Percentiles rank a stretch among this genome's conserved stretches.
Evolutionary conservation across 2,888 invertebrate genomes (phyloP).

Genomic region (Thera britannica): DNA sequence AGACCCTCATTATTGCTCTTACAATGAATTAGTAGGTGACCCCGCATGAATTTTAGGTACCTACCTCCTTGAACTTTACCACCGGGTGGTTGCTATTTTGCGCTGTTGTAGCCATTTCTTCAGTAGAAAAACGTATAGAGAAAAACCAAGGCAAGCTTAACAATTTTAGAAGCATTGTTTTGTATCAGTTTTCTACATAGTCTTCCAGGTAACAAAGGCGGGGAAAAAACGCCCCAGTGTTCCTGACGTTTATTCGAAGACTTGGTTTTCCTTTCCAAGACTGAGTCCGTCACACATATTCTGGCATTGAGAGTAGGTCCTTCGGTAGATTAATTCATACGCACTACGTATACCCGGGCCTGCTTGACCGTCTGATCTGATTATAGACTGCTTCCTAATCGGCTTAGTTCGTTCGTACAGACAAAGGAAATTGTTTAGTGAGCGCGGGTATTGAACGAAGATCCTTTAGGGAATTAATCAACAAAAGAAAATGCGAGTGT

Average conservation of each 20-base stretch:
- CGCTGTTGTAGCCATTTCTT: not conserved
- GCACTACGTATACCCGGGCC: conserved; percentile 10
- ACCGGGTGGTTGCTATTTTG: not conserved
- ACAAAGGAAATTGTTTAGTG: conserved; percentile 33
- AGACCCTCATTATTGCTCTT: conserved; percentile 24
- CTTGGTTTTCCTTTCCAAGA: not conserved
- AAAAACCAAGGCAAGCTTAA: not conserved
- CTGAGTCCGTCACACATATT: not conserved
- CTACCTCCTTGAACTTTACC: not conserved
- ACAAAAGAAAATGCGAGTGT: conserved; percentile 13
- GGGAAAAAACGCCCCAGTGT: too few species aligned
- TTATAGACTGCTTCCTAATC: conserved; percentile 37
- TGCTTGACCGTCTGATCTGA: conserved; percentile 45
- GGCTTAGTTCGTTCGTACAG: conserved; percentile 27
- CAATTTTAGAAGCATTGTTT: not conserved
- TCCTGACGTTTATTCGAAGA: not conserved
- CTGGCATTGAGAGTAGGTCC: conserved; percentile 1
- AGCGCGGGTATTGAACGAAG: conserved; percentile 32
- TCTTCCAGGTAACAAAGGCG: not conserved
- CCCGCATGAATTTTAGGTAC: not conserved
- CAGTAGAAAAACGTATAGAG: not conserved
- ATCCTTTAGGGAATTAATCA: conserved; percentile 34
- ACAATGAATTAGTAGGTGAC: conserved; percentile 22
- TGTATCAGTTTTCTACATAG: not conserved
- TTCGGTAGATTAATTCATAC: conserved; percentile 12